Conservation (phyloP, 2,888 invertebrate genomes). For the Synanthedon vespiformis region DNA sequence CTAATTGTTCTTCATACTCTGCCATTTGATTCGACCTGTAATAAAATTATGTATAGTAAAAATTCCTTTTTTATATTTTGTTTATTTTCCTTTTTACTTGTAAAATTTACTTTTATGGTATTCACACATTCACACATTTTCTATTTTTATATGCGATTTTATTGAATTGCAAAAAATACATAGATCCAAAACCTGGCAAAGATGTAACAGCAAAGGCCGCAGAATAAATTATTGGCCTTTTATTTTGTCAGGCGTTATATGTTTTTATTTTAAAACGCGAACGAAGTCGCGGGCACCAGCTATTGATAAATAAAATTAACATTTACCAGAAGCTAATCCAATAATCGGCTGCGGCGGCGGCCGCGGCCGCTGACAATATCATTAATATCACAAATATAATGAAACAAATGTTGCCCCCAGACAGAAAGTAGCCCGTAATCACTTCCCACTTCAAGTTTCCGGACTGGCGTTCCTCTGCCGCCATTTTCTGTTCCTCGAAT, state of each 20-base stretch:
- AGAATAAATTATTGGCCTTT: no score
- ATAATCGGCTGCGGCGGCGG: slow-evolving; percentile 76
- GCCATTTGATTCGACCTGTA: slow-evolving; percentile 58
- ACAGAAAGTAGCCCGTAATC: slow-evolving; percentile 40
- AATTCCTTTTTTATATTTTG: neutral
- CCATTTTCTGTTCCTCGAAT: slow-evolving; percentile 48
- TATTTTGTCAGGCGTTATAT: no score
- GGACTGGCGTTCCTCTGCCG: slow-evolving; percentile 46
- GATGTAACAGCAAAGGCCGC: no score
- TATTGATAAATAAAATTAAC: neutral
- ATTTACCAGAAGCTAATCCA: slow-evolving; percentile 77
- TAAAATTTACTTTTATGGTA: no score
- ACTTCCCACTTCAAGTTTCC: slow-evolving; percentile 53
- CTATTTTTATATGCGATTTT: no score
- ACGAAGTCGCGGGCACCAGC: no score
- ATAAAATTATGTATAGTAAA: slow-evolving; percentile 9
- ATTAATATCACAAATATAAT: slow-evolving; percentile 31
- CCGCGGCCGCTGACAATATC: slow-evolving; percentile 63
- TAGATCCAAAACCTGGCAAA: no score
- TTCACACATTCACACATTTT: no score
- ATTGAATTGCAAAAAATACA: no score
- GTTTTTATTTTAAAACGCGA: no score
- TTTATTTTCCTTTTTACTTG: no score
- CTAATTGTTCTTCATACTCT: slow-evolving; percentile 32
- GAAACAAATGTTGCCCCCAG: slow-evolving; percentile 43